Evolutionary conservation across 2,113 vertebrate species (phyloP).

Genomic region (Copsychus sechellarum): DNA sequence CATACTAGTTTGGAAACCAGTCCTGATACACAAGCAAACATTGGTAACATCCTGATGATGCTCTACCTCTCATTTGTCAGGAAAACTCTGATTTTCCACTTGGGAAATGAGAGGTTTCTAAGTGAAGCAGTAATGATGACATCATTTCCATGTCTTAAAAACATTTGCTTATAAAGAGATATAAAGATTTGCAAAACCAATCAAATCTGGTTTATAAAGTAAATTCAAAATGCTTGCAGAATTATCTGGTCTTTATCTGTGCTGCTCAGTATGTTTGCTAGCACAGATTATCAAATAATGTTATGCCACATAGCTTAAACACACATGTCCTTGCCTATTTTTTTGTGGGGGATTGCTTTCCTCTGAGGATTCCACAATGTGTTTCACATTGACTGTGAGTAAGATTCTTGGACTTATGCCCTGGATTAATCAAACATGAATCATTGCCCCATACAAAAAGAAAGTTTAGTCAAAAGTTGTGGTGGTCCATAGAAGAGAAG

Average conservation of each 20-base stretch:
- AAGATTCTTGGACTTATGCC: conserved; percentile 28
- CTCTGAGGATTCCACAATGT: neutral
- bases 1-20: neutral
- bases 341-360: neutral
- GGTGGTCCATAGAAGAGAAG: neutral
- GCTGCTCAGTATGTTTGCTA: neutral
- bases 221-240: neutral
- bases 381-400: conserved; percentile 13
- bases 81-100: neutral
- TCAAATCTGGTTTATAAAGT: neutral
- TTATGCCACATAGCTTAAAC: neutral
- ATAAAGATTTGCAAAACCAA: neutral
- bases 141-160: neutral
- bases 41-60: neutral
- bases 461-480: conserved; percentile 12
- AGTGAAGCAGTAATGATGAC: neutral
- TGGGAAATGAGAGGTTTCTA: neutral
- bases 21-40: neutral
- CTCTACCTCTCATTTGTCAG: neutral
- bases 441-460: neutral
- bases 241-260: neutral
- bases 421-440: conserved; percentile 31
- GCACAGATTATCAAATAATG: neutral
- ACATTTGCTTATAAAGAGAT: neutral
- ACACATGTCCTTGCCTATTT: neutral